Evolutionary conservation across 2,888 invertebrate genomes (phyloP).

Genomic region (Xylota sylvarum): DNA sequence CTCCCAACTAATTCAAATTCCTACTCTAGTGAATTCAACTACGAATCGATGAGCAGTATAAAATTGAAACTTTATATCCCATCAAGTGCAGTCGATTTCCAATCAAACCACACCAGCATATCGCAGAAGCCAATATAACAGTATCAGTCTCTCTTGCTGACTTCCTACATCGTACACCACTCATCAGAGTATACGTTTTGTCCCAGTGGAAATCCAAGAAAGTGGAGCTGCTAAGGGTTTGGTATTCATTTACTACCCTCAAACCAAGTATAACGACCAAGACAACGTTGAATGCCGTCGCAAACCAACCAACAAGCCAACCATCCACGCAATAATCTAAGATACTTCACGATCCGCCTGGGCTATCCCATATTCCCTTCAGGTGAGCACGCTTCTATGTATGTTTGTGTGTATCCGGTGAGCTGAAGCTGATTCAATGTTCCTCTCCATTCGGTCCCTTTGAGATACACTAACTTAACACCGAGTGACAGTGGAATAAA

Average conservation of each 20-base stretch:
- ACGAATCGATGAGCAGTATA: constrained; percentile 12
- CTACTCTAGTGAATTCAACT: background rate
- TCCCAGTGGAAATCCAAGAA: constrained; percentile 38
- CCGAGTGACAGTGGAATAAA: constrained; percentile 66
- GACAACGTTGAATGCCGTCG: constrained; percentile 21
- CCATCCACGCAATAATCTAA: constrained; percentile 55
- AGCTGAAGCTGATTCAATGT: constrained; percentile 23
- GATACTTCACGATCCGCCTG: constrained; percentile 48
- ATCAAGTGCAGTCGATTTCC: constrained; percentile 41
- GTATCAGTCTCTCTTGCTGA: constrained; percentile 3
- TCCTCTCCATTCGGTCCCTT: constrained; percentile 30
- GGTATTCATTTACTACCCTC: constrained; percentile 41
- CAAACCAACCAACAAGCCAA: constrained; percentile 9
- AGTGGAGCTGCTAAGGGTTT: constrained; percentile 18
- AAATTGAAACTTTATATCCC: constrained; percentile 56
- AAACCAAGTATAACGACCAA: constrained; percentile 24
- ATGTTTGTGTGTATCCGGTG: background rate
- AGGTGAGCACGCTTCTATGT: no score
- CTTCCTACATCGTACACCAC: background rate
- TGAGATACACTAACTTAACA: constrained; percentile 51
- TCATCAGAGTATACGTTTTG: background rate
- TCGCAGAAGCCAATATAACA: constrained; percentile 16
- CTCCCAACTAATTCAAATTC: background rate
- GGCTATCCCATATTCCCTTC: constrained; percentile 13
- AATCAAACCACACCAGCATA: constrained; percentile 49